Base-by-base conservation (phyloP, 2,888 invertebrate genomes). In the Clistopyga incitator region DNA sequence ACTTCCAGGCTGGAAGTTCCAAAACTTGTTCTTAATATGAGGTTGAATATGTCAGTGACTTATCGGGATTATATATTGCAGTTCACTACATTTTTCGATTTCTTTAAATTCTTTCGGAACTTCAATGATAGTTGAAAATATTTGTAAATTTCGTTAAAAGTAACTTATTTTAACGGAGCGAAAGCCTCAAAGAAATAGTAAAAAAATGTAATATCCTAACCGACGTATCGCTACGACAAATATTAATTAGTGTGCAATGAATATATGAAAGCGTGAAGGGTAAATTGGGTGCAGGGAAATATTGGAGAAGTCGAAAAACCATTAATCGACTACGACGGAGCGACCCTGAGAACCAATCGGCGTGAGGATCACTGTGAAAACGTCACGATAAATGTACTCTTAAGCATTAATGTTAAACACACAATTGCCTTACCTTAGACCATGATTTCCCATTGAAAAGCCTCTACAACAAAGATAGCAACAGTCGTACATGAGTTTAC, bases 1-100 rank as follows among this genome's bases (percentile, higher is more conserved):
- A n/a, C 96, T 96, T 78, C 96, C 96, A 91, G 96, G 96, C 95
- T 96, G 92, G 56, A 94, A 91, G 86, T 29, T 56, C 18, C n/a
- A 47, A 54, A 72, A 72, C n/a, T 2, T 34, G 15, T 29, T 13
- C 29, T 42, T 18, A 8, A 20, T 6, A 42, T 65, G 25, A 42
- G 10, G 23, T 18, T n/a, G 61, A 25, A 15, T 20, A 4, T 42
- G 23, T n/a, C 13, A 56, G 4, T 11, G 13, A 6, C 10, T 1
- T 18, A 18, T 15, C 42, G 10, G 29, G 11, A 29, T 18, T 15
- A 50, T 45, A 23, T 6, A 59, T 29, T 25, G 45, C 6, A 29
- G 2, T 29, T 29, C 4, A 29, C 29, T 4, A 29, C 29, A 29
- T 29, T 29, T 29, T 29, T 29, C 29, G 4, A 29, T 29, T 29